Percentiles rank a stretch among this genome's conserved stretches.
phyloP scores from a whole-genome alignment of 2,113 vertebrate genomes.

The Rhineura floridana region DNA sequence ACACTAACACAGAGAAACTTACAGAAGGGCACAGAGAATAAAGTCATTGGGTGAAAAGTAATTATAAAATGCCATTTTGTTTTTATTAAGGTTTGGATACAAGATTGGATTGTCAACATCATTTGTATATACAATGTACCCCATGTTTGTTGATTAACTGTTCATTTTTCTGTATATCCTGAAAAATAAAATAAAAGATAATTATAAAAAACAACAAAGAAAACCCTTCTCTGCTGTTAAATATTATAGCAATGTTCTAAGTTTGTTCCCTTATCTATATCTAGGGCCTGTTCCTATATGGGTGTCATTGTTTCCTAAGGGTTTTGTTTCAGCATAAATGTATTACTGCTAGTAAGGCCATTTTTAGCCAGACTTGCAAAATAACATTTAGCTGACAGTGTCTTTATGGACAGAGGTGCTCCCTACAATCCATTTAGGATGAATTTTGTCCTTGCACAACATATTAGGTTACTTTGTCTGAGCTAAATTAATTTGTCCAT shows the following conservation, averaged over 20 bases:
- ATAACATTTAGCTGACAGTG: not conserved
- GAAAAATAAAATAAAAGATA: too few species aligned
- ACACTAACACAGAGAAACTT: too few species aligned
- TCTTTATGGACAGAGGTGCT: not conserved
- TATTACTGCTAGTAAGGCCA: not conserved
- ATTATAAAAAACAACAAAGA: too few species aligned
- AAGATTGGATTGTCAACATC: too few species aligned
- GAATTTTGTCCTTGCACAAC: constrained; percentile 23
- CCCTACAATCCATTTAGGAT: not conserved
- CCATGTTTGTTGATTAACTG: too few species aligned
- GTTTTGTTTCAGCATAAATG: not conserved
- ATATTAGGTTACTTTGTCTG: constrained; percentile 5
- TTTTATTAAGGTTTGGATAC: too few species aligned
- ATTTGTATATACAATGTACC: too few species aligned
- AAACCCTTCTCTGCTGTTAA: not conserved
- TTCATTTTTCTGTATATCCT: too few species aligned
- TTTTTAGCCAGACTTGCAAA: constrained; percentile 17
- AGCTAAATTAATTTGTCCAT: constrained; percentile 17
- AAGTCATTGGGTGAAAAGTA: too few species aligned
- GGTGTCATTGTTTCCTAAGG: not conserved
- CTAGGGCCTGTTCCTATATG: not conserved
- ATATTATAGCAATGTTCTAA: not conserved
- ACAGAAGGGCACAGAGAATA: too few species aligned
- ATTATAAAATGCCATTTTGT: too few species aligned
- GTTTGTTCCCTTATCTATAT: not conserved